These are phyloP conservation scores for Pediacus dermestoides DNA, from an alignment of 2,888 invertebrate genomes.

Conservation along the genomic window DNA sequence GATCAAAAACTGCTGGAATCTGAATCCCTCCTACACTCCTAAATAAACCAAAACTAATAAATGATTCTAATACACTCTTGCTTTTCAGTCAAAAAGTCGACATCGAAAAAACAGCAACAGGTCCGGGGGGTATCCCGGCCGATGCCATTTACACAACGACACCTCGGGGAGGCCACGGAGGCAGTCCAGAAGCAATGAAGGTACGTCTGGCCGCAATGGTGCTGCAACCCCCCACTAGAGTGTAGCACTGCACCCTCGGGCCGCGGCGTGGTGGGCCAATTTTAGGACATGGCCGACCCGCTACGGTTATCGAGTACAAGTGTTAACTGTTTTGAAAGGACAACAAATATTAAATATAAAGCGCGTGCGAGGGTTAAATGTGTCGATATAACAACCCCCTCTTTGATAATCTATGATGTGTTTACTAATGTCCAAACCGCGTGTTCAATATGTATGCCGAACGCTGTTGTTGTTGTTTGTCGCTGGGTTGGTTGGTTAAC, in stretches of 20 bases:
- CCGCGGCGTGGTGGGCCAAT: slow-evolving; percentile 33
- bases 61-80: no score
- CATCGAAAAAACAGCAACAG: slow-evolving; percentile 50
- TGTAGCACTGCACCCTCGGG: slow-evolving; percentile 54
- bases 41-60: no score
- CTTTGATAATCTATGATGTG: neutral
- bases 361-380: no score
- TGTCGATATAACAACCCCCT: neutral
- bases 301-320: slow-evolving; percentile 48
- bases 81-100: slow-evolving; percentile 45
- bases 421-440: neutral
- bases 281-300: slow-evolving; percentile 39
- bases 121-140: slow-evolving; percentile 63
- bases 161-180: slow-evolving; percentile 31
- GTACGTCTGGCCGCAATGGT: slow-evolving; percentile 88
- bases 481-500: no score
- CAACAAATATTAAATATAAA: neutral
- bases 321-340: slow-evolving; percentile 45
- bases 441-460: no score
- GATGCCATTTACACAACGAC: slow-evolving; percentile 70
- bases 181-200: slow-evolving; percentile 74
- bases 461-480: no score
- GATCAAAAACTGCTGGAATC: no score
- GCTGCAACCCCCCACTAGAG: slow-evolving; percentile 85
- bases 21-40: no score